Percentiles rank a stretch among this genome's conserved stretches.
Evolutionary conservation across 2,888 invertebrate species (phyloP).

Genomic region (Acleris emargana): DNA sequence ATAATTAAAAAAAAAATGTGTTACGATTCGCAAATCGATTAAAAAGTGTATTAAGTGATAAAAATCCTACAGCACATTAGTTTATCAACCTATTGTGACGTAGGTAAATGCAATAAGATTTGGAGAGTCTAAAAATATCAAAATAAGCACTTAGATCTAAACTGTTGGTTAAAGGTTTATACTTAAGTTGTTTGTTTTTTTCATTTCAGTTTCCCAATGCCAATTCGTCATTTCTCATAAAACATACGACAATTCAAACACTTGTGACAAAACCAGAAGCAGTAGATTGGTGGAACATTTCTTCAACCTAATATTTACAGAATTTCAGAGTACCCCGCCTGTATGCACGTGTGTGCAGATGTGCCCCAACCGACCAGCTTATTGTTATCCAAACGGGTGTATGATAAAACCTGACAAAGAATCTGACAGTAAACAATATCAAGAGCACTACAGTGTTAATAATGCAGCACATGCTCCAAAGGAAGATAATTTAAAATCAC

Average conservation of each 20-base stretch:
- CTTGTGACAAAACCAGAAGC: conserved; percentile 52
- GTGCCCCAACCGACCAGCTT: conserved; percentile 64
- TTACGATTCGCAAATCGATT: too few species aligned
- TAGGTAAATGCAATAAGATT: too few species aligned
- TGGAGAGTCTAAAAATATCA: too few species aligned
- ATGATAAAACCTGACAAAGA: conserved; percentile 45
- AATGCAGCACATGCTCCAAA: conserved; percentile 6
- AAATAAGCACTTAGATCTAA: too few species aligned
- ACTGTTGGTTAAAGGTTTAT: too few species aligned
- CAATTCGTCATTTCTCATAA: conserved; percentile 8
- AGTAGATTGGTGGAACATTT: conserved; percentile 63
- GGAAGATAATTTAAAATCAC: too few species aligned
- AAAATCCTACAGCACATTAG: too few species aligned
- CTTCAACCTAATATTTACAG: conserved; percentile 68
- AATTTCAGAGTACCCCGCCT: conserved; percentile 64
- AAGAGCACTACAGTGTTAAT: conserved; percentile 18
- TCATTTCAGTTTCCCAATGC: conserved; percentile 19
- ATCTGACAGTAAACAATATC: conserved; percentile 44
- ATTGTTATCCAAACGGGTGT: conserved; percentile 74
- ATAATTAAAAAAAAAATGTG: too few species aligned
- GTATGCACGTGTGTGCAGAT: conserved; percentile 71
- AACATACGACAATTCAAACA: conserved; percentile 16
- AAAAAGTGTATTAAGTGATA: too few species aligned
- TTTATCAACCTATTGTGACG: too few species aligned
- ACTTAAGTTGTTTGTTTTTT: neutral